These are phyloP conservation scores for Allochrocebus solatus DNA, from an alignment of 2,797 vertebrate species.

Conservation along the genomic window DNA sequence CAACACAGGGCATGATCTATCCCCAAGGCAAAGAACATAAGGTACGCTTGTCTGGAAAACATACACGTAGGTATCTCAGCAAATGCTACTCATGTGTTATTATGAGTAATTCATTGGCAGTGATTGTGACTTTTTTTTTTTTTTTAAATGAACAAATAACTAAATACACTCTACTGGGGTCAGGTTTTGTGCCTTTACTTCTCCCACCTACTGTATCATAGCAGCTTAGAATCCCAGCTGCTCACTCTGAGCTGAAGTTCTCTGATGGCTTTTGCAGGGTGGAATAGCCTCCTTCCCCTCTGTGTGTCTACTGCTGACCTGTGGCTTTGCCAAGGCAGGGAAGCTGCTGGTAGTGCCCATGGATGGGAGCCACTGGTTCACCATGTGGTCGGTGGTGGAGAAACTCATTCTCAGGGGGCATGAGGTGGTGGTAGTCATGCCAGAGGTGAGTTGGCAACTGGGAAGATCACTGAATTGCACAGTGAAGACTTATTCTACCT, in stretches of 20 bases:
- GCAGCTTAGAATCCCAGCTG: neutral
- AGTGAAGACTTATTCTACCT: conserved; percentile 77
- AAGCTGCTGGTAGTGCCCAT: conserved; percentile 90
- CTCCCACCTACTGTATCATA: rapidly evolving
- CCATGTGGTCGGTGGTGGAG: conserved; percentile 81
- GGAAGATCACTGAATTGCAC: conserved; percentile 80
- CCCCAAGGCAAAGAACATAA: neutral
- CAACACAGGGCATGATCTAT: neutral
- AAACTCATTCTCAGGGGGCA: conserved; percentile 87
- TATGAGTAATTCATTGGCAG: neutral
- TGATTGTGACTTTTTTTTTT: neutral
- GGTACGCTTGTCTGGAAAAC: neutral
- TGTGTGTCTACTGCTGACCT: conserved; percentile 41
- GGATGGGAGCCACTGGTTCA: conserved; percentile 90
- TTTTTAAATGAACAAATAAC: rapidly evolving
- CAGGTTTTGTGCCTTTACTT: neutral
- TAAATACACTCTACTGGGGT: neutral
- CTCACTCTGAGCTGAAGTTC: neutral
- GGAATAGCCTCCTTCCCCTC: neutral
- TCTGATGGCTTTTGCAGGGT: neutral
- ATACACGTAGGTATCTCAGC: rapidly evolving
- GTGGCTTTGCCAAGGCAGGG: conserved; percentile 8
- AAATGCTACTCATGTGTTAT: neutral
- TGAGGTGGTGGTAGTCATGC: conserved; percentile 84
- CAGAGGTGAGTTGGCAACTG: conserved; percentile 84